Conservation (phyloP, 2,113 vertebrate genomes). For the Dasyprocta punctata region DNA sequence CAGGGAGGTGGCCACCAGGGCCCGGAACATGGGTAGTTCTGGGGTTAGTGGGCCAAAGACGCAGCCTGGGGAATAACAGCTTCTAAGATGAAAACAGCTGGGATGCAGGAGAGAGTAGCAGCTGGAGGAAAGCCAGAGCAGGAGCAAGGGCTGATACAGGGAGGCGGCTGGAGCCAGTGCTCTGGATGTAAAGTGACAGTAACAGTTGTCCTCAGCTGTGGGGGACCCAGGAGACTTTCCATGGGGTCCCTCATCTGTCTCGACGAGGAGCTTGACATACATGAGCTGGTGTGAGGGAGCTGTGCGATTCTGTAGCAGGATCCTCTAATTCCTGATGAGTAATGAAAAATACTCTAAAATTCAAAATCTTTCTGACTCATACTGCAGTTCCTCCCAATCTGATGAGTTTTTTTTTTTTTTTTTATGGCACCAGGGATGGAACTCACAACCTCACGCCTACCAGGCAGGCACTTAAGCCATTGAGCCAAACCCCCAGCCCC, state of each 20-base stretch:
- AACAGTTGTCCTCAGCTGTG: too few species aligned
- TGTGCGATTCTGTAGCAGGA: not conserved
- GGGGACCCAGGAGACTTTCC: not conserved
- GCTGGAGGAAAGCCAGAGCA: too few species aligned
- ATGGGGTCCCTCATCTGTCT: not conserved
- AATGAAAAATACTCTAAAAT: not conserved
- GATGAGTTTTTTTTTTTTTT: too few species aligned
- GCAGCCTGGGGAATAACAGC: not conserved
- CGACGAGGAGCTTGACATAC: too few species aligned
- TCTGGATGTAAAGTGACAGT: too few species aligned
- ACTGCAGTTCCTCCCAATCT: not conserved
- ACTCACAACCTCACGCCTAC: too few species aligned
- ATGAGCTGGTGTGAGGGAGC: not conserved
- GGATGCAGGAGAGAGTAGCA: not conserved
- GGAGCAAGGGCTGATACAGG: too few species aligned
- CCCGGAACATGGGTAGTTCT: not conserved
- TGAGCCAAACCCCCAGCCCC: too few species aligned
- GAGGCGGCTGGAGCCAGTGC: too few species aligned
- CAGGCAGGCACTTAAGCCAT: too few species aligned
- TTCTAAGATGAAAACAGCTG: not conserved
- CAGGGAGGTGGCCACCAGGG: not conserved
- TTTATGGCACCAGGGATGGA: too few species aligned
- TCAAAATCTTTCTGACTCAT: not conserved
- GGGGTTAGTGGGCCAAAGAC: not conserved
- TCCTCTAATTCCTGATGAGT: not conserved